Evolutionary conservation across 2,888 invertebrate species (phyloP).

Genomic region (Saturnia japonica): DNA sequence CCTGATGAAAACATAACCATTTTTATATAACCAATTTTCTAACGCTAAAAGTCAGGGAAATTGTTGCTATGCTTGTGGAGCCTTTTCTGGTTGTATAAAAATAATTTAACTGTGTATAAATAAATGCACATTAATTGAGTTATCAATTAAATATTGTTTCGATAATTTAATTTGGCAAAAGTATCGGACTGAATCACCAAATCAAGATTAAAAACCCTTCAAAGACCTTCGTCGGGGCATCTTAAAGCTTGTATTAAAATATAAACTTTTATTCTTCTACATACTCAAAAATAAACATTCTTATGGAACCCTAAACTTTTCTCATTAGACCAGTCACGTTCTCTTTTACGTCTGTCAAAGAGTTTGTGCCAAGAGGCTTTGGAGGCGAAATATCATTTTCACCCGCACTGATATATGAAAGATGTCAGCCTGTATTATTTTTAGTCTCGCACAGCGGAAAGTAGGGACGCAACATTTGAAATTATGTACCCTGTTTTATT

Average conservation of each 20-base stretch:
- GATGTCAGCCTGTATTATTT: conserved; percentile 1
- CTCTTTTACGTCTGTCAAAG: conserved; percentile 7
- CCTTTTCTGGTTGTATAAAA: no score
- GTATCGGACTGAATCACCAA: no score
- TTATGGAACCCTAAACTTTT: conserved; percentile 3
- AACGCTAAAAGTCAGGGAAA: not conserved
- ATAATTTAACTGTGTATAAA: no score
- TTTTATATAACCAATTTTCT: not conserved
- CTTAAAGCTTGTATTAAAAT: not conserved
- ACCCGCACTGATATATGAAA: conserved; percentile 1
- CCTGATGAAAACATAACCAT: no score
- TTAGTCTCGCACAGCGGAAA: not conserved
- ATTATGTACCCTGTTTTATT: not conserved
- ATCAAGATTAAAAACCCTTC: not conserved
- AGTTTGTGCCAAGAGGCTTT: not conserved
- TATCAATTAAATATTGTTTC: no score
- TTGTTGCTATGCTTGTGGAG: no score
- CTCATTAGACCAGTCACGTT: conserved; percentile 12
- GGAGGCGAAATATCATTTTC: conserved; percentile 6
- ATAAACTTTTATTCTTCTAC: not conserved
- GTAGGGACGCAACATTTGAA: not conserved
- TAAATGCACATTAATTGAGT: no score
- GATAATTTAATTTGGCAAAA: no score
- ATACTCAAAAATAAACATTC: not conserved
- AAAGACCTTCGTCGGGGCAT: not conserved